Evolutionary conservation across 1,140 invertebrate species (phyloP), one percentile per base, ranked within the genome.

Genomic region (Dolichoris vasculosae): DNA sequence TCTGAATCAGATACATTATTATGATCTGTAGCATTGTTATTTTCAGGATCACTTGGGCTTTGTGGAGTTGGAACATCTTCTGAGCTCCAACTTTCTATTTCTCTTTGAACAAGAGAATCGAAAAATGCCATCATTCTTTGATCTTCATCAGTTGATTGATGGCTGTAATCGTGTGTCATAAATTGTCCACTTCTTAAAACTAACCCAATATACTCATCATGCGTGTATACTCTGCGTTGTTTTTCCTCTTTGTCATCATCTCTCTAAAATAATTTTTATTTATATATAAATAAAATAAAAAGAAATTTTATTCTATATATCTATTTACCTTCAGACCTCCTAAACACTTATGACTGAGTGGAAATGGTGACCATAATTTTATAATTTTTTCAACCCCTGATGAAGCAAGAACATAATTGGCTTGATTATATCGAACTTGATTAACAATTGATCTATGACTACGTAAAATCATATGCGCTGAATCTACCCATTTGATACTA

Each of bases 81-180:
- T 0, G 92, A 93, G 59, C 91, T 93, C 94, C 96, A 95, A 26
- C 95, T 96, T 92, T 98, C 97, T 67, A 98, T 95, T 91, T 98
- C 97, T 32, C 97, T 94, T 91, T 98, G 97, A 15, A 99, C 97
- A 1, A 99, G 92, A 7, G 97, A 98, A 93, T 99, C 98, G 90
- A 99, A 99, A 92, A 99, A 99, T 35, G 98, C 98, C 96, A 99
- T 97, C 98, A 99, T 99, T 73, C 97, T 94, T 1, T 97, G 96
- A 93, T 99, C 98, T 93, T 99, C 98, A 64, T 96, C 95, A 0
- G 96, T 97, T 9, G 97, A 98, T 88, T 97, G 96, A 86, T 97
- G 95, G 88, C 96, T 96, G 89, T 97, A 97, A 91, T 97, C 96
- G 89, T 96, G 96, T 0, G 96, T 95, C 93, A 97, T 96, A 85